Evolutionary conservation across 2,888 invertebrate species (phyloP).

Genomic region (Aporophyla lueneburgensis): DNA sequence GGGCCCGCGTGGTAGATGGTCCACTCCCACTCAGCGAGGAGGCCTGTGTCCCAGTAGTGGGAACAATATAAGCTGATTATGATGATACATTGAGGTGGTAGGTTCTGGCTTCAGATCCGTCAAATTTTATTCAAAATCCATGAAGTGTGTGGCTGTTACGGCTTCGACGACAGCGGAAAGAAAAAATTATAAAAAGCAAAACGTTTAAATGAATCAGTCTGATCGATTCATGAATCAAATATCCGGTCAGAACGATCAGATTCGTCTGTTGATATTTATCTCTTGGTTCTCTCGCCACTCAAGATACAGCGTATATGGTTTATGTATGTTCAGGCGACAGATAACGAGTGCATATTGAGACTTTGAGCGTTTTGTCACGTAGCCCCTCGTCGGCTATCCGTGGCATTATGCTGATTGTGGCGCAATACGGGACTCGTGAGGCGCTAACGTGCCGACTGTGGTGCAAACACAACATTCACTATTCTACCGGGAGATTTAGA

Average conservation of each 20-base stretch:
- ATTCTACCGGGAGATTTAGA: conserved; percentile 23
- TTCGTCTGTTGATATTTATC: not conserved
- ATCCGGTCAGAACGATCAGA: not conserved
- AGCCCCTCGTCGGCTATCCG: conserved; percentile 77
- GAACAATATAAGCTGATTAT: too few relatives aligned
- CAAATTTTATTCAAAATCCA: too few relatives aligned
- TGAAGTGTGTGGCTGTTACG: too few relatives aligned
- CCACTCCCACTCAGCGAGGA: too few relatives aligned
- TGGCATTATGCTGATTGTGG: conserved; percentile 83
- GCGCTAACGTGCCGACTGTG: conserved; percentile 61
- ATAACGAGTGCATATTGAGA: conserved; percentile 78
- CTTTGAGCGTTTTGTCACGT: conserved; percentile 81
- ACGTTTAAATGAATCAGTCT: not conserved
- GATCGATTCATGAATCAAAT: not conserved
- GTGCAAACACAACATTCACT: conserved; percentile 30
- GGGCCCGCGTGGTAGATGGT: too few relatives aligned
- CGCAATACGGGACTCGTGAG: conserved; percentile 71
- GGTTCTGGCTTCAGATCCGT: not conserved
- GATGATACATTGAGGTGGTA: not conserved
- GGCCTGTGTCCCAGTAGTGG: too few relatives aligned
- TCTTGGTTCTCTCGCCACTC: conserved; percentile 4
- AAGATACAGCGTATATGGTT: conserved; percentile 28
- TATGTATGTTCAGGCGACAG: conserved; percentile 46
- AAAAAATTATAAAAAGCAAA: not conserved
- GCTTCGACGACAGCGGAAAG: not conserved